Evolutionary conservation across 1,140 invertebrate genomes (phyloP).

Genomic region (Diachasma alloeum): DNA sequence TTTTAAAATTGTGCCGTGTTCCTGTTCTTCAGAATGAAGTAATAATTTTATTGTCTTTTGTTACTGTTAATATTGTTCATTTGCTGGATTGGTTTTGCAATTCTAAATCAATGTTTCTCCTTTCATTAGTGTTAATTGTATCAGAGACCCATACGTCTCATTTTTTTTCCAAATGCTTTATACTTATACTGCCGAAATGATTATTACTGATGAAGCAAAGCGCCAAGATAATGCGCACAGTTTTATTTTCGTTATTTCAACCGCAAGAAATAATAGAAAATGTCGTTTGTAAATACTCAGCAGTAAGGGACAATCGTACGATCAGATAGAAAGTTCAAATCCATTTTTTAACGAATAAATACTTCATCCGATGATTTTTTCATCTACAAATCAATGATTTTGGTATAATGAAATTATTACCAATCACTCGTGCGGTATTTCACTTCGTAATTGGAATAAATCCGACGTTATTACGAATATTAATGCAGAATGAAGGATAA

Average conservation of each 20-base stretch:
- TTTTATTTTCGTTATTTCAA: background rate
- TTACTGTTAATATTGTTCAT: conserved; percentile 6
- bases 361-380: too few species aligned
- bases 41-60: background rate
- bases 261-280: background rate
- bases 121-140: background rate
- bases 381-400: background rate
- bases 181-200: background rate
- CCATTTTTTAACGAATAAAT: too few species aligned
- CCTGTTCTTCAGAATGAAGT: background rate
- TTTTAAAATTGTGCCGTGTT: background rate
- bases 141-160: background rate
- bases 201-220: background rate
- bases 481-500: background rate
- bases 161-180: background rate
- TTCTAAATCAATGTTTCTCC: background rate
- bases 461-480: background rate
- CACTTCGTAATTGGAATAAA: background rate
- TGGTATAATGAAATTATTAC: background rate
- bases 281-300: background rate
- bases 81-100: background rate
- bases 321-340: background rate
- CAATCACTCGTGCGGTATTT: background rate
- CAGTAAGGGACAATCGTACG: background rate
- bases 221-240: background rate